These are phyloP conservation scores for Prietella phreatophila DNA, from an alignment of 2,113 vertebrate species.

Conservation along the genomic window DNA sequence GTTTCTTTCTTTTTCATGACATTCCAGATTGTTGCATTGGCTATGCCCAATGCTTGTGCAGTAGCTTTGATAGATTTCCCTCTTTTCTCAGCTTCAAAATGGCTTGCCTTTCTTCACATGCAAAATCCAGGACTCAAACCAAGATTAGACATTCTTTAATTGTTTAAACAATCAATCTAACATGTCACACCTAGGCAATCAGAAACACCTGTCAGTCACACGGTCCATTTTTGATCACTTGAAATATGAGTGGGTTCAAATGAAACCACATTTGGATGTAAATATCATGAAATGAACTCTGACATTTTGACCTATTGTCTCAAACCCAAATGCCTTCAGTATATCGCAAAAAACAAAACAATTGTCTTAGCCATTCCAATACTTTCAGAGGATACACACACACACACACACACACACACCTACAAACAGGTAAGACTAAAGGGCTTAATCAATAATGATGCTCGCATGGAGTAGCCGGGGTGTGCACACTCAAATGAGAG, in stretches of 20 bases:
- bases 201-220: too few species aligned
- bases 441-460: conserved; percentile 39
- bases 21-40: too few species aligned
- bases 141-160: not conserved
- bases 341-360: not conserved
- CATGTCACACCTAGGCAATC: not conserved
- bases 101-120: not conserved
- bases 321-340: not conserved
- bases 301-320: not conserved
- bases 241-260: not conserved
- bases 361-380: too few species aligned
- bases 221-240: not conserved
- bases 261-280: not conserved
- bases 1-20: not conserved
- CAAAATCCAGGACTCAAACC: not conserved
- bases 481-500: conserved; percentile 64
- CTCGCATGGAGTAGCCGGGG: conserved; percentile 18
- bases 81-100: not conserved
- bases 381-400: not conserved
- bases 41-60: not conserved
- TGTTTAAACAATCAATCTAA: not conserved
- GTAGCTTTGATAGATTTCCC: not conserved
- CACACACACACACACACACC: conserved; percentile 2
- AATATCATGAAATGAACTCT: not conserved
- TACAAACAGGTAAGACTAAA: conserved; percentile 34